Conservation (phyloP, 1,140 invertebrate genomes). For the Diachasma alloeum region DNA sequence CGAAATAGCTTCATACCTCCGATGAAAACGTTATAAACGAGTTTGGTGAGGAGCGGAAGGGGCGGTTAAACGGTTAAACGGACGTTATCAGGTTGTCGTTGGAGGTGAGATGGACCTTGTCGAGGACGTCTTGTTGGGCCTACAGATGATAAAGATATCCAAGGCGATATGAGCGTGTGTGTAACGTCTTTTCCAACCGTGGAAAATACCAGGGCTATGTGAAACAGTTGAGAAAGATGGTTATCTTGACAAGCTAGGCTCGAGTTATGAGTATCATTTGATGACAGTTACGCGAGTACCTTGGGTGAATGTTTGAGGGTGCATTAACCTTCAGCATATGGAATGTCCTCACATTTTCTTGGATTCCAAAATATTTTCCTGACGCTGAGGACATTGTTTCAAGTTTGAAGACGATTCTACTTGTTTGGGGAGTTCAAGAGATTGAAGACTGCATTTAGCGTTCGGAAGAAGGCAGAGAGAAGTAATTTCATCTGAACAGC, state of each 20-base stretch:
- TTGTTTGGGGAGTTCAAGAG: too few species aligned
- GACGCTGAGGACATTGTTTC: too few species aligned
- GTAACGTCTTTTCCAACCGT: background rate
- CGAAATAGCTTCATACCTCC: too few species aligned
- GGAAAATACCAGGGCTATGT: background rate
- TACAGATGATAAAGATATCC: background rate
- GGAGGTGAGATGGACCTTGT: constrained; percentile 4
- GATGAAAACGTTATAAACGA: too few species aligned
- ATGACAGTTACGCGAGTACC: background rate
- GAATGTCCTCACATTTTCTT: too few species aligned
- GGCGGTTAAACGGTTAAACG: too few species aligned
- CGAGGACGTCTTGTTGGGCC: background rate
- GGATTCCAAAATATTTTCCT: background rate
- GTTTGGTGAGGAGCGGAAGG: too few species aligned
- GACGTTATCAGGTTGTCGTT: too few species aligned
- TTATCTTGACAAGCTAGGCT: background rate
- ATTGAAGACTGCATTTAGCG: too few species aligned
- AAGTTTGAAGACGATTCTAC: too few species aligned
- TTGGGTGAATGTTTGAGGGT: background rate
- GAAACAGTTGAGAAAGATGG: background rate
- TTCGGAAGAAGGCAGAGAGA: too few species aligned
- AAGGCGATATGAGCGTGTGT: background rate
- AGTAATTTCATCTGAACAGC: too few species aligned
- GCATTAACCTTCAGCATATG: background rate
- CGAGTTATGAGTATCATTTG: background rate